phyloP scores from a whole-genome alignment of 2,797 vertebrate genomes.

The Streptopelia turtur region DNA sequence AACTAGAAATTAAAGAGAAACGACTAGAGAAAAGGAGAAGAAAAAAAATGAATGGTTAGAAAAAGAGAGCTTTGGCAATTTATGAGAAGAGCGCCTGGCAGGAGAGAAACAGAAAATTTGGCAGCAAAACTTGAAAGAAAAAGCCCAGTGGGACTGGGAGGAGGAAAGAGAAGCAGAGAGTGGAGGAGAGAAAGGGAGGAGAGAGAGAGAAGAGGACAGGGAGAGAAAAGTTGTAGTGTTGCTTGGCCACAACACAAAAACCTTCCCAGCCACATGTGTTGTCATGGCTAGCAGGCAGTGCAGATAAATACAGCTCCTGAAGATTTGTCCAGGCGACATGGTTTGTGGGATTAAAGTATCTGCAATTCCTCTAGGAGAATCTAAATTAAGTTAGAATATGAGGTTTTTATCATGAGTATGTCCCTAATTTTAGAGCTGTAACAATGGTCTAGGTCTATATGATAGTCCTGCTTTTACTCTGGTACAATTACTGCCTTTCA shows the following conservation, averaged over 20 bases:
- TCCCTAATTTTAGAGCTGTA: neutral
- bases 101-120: neutral
- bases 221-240: neutral
- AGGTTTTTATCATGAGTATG: neutral
- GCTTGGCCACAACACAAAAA: neutral
- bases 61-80: neutral
- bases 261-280: neutral
- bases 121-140: conserved; percentile 2
- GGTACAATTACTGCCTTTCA: neutral
- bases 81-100: neutral
- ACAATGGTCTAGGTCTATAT: neutral
- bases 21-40: neutral
- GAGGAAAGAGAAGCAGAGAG: neutral
- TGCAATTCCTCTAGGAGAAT: neutral
- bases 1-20: neutral
- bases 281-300: neutral
- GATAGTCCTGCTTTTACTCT: neutral
- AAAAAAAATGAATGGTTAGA: neutral
- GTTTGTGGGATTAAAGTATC: neutral
- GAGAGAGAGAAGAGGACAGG: neutral
- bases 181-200: neutral
- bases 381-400: neutral
- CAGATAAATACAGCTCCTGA: neutral
- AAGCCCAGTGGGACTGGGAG: neutral
- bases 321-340: neutral